Evolutionary conservation across 2,113 vertebrate species (phyloP).

Genomic region (Hemiprocne comata): DNA sequence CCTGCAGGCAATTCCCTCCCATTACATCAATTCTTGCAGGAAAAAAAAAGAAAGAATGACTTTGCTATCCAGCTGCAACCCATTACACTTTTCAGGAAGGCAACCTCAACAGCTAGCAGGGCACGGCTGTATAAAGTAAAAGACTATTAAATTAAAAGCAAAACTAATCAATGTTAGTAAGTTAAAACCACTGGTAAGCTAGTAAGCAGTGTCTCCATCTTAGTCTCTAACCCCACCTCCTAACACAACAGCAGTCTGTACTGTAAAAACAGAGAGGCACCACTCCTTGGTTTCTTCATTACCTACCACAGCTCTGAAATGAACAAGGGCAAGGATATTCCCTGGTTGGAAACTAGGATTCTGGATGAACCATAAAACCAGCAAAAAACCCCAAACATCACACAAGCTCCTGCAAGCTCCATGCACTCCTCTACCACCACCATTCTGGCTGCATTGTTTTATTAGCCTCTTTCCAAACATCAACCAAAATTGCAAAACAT

Average conservation of each 20-base stretch:
- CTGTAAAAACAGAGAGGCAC: neutral
- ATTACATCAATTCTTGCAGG: neutral
- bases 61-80: neutral
- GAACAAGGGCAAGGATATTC: neutral
- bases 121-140: neutral
- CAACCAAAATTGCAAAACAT: neutral
- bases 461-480: neutral
- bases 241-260: neutral
- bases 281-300: neutral
- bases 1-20: neutral
- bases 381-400: accelerated
- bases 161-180: neutral
- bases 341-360: neutral
- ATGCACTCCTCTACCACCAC: neutral
- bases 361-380: neutral
- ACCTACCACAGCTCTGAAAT: accelerated
- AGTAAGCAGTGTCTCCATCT: neutral
- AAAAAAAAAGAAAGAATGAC: neutral
- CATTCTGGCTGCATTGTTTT: neutral
- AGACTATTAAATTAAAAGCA: neutral
- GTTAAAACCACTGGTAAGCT: neutral
- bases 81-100: neutral
- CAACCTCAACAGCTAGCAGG: neutral
- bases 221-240: neutral
- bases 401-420: neutral